These are phyloP conservation scores for Tiliacea citrago DNA, from an alignment of 2,888 invertebrate genomes.

Conservation along the genomic window DNA sequence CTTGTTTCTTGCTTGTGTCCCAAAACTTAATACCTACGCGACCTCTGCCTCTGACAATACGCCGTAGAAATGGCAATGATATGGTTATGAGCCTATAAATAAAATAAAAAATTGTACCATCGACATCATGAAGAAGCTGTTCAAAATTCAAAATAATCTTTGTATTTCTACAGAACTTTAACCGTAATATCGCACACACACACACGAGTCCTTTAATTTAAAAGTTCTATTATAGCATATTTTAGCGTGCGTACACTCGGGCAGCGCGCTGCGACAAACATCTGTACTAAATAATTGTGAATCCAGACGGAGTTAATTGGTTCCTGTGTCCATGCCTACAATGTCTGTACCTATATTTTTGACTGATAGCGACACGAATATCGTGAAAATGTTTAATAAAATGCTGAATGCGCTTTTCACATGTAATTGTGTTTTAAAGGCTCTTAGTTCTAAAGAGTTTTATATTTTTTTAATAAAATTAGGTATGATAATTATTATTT, in stretches of 20 bases:
- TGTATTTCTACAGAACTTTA: neutral
- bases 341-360: conserved; percentile 32
- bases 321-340: conserved; percentile 31
- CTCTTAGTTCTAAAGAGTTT: neutral
- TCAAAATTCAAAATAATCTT: neutral
- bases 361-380: conserved; percentile 2
- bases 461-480: neutral
- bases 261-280: conserved; percentile 29
- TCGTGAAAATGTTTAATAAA: neutral
- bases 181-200: neutral
- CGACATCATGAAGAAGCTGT: neutral
- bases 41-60: neutral
- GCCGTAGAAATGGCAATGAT: neutral
- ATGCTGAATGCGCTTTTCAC: neutral
- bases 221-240: neutral
- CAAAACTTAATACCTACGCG: neutral
- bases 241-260: conserved; percentile 3
- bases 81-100: accelerated
- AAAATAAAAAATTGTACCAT: neutral
- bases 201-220: neutral
- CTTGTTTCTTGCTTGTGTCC: neutral
- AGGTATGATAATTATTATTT: neutral
- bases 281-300: conserved; percentile 68
- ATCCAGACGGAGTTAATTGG: conserved; percentile 70
- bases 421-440: neutral